Evolutionary conservation across 2,888 invertebrate genomes (phyloP).

Genomic region (Ennomos erosarius): DNA sequence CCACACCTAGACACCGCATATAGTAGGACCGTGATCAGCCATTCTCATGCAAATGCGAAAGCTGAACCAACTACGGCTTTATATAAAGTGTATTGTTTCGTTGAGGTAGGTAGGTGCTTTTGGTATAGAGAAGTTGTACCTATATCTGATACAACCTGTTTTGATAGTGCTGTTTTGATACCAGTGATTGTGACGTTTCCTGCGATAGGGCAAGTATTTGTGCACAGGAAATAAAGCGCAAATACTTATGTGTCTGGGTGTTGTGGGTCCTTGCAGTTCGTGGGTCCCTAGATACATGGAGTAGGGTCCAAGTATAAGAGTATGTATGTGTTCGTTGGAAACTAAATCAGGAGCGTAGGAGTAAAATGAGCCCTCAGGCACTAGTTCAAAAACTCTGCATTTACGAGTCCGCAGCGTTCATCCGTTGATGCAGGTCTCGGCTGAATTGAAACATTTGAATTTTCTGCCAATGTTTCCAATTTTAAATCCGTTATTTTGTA

Average conservation of each 20-base stretch:
- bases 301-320: too few species aligned
- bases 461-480: slow-evolving; percentile 1
- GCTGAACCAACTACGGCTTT: slow-evolving; percentile 82
- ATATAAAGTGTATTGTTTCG: slow-evolving; percentile 61
- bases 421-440: slow-evolving; percentile 3
- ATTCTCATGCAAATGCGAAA: slow-evolving; percentile 82
- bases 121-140: slow-evolving; percentile 21
- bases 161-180: too few species aligned
- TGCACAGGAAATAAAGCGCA: too few species aligned
- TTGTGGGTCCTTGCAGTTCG: too few species aligned
- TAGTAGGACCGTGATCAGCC: slow-evolving; percentile 79
- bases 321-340: too few species aligned
- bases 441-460: slow-evolving; percentile 19
- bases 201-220: too few species aligned
- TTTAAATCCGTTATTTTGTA: too few species aligned
- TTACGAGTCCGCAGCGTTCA: slow-evolving; percentile 31
- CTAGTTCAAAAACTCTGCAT: slow-evolving; percentile 52
- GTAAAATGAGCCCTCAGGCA: slow-evolving; percentile 52
- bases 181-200: too few species aligned
- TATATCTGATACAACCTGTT: not conserved
- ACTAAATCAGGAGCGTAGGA: slow-evolving; percentile 43
- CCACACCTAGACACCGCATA: slow-evolving; percentile 55
- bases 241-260: too few species aligned
- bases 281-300: too few species aligned
- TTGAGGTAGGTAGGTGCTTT: slow-evolving; percentile 45